These are phyloP conservation scores for Muscicapa adusta DNA, from an alignment of 2,113 vertebrate species.

Conservation along the genomic window DNA sequence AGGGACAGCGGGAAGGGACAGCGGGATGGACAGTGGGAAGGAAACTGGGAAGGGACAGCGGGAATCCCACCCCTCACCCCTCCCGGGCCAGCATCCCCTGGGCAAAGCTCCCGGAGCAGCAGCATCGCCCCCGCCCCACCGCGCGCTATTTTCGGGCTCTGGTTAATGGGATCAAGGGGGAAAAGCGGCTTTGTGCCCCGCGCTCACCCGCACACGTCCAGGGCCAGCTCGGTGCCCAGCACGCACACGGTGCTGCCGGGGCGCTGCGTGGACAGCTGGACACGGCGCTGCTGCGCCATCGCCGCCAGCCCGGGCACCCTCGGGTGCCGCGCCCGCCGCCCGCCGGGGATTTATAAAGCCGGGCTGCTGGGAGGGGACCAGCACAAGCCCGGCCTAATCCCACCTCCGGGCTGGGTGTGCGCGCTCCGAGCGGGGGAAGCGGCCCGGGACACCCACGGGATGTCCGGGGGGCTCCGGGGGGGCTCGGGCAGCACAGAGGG, in stretches of 20 bases:
- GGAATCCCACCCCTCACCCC: background rate
- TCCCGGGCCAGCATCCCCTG: fast-evolving
- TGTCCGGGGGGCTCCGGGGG: background rate
- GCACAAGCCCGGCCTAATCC: background rate
- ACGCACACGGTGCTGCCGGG: conserved; percentile 61
- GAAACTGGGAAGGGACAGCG: background rate
- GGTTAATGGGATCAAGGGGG: background rate
- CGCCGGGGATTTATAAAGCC: conserved; percentile 18
- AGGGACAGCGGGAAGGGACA: background rate
- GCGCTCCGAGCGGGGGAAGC: fast-evolving
- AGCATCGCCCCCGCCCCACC: background rate
- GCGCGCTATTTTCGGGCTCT: background rate
- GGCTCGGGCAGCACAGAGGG: background rate
- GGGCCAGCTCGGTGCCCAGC: conserved; percentile 69
- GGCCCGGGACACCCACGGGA: background rate
- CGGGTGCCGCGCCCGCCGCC: background rate
- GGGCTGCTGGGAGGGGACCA: conserved; percentile 21
- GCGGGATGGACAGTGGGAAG: fast-evolving
- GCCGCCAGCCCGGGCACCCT: background rate
- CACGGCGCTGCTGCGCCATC: conserved; percentile 66
- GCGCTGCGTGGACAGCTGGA: conserved; percentile 68
- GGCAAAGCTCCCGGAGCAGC: background rate
- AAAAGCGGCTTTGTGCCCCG: background rate
- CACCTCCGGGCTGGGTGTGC: conserved; percentile 16
- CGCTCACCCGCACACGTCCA: conserved; percentile 72